Evolutionary conservation across 2,888 invertebrate species (phyloP), one percentile per base, ranked within the genome.

Genomic region (Acrobasis consociella): DNA sequence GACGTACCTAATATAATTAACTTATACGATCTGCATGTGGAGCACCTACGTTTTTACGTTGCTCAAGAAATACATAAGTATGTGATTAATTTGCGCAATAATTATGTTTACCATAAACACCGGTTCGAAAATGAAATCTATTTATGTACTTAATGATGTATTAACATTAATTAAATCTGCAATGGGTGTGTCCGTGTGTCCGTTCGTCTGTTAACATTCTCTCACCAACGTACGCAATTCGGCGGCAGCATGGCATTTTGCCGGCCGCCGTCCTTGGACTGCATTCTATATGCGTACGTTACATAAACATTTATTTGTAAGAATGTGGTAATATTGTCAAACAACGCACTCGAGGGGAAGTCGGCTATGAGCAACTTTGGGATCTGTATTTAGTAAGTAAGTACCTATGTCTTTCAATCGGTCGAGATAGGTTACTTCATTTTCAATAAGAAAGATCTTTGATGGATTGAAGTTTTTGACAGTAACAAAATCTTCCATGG

Each of bases 231-330:
- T 53, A 38, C 42, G 56, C 39, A 56, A 56, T 38, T 42, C 42
- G 42, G 61, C 42, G 42, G 61, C 58, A 58, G 60, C 55, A 65
- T 70, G 65, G 69, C 66, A 70, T 70, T 71, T 66, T 67, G 63
- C 60, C 42, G 61, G 9, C 64, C 17, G 17, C 11, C 42, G 72
- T 66, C 73, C 73, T 73, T 72, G 73, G 67, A 60, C 69, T 56
- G 71, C 69, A 65, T 68, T 71, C 50, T 73, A 65, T 66, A 64
- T 68, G 56, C 64, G 42, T 56, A 15, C 10, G 56, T 56, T 56
- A 56, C 56, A 42, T 56, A 56, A 56, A 56, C 22, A 42, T 56
- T 39, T 39, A 55, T 56, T 56, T 56, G 55, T 56, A 17, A 56
- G 17, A 56, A 56, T 56, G 39, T 56, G 17, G 56, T 42, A 42